Conservation (phyloP, 35 echinoderm and acorn worm species). For the Nesometra sesokonis region DNA sequence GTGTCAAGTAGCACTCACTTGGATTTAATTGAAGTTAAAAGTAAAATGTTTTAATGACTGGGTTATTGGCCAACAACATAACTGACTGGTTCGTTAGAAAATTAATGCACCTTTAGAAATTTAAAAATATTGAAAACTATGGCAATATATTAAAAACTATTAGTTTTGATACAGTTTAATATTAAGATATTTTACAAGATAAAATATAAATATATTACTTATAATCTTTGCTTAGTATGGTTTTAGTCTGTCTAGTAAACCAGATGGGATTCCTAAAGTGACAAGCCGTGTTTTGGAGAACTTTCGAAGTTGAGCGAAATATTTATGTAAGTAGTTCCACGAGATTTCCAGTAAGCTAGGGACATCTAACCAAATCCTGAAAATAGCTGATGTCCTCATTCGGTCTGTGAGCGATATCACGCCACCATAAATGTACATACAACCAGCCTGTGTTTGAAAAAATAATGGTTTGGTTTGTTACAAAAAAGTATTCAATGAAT, state of each 20-base stretch:
- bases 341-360: slow-evolving; percentile 32
- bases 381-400: slow-evolving; percentile 21
- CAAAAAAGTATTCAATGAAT: too few relatives aligned
- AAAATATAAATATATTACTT: too few relatives aligned
- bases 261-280: slow-evolving; percentile 14
- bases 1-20: too few relatives aligned
- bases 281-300: not conserved
- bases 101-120: too few relatives aligned
- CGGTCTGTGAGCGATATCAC: slow-evolving; percentile 21
- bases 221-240: not conserved
- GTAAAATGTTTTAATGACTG: too few relatives aligned
- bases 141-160: too few relatives aligned
- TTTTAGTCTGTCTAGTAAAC: slow-evolving; percentile 30
- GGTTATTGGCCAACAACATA: too few relatives aligned
- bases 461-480: not conserved
- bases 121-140: too few relatives aligned
- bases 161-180: too few relatives aligned
- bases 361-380: slow-evolving; percentile 42
- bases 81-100: too few relatives aligned
- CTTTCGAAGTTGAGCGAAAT: not conserved
- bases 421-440: slow-evolving; percentile 58
- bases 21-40: too few relatives aligned
- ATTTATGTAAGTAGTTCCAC: slow-evolving; percentile 16
- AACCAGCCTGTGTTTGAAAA: slow-evolving; percentile 25
- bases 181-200: too few relatives aligned